These are phyloP conservation scores for Dioctria rufipes DNA, from an alignment of 2,888 invertebrate genomes.

Conservation along the genomic window DNA sequence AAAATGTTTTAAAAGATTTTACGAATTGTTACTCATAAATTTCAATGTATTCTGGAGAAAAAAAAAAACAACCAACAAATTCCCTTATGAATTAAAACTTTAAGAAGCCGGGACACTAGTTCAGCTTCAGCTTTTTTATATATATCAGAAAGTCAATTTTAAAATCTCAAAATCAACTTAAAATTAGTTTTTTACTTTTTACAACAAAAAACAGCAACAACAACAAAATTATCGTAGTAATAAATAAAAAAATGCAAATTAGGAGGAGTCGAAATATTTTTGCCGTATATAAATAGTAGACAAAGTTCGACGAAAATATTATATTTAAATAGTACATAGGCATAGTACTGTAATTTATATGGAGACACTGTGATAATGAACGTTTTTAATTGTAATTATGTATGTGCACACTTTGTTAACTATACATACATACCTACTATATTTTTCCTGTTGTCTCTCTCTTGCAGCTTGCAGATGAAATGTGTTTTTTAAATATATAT, in stretches of 20 bases:
- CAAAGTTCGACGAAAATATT: too few relatives aligned
- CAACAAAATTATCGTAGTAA: neutral
- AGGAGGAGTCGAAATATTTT: neutral
- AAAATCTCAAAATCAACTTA: neutral
- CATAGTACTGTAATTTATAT: neutral
- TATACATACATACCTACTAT: too few relatives aligned
- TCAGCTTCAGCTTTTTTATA: neutral
- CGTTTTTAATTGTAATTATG: neutral
- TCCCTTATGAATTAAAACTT: too few relatives aligned
- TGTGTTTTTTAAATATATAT: too few relatives aligned
- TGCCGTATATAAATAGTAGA: neutral
- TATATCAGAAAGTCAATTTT: neutral
- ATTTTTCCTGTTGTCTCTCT: neutral
- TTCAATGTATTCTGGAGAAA: constrained; percentile 23
- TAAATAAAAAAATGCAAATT: neutral
- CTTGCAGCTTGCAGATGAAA: too few relatives aligned
- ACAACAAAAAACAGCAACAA: neutral
- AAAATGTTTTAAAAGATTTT: neutral
- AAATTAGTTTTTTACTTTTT: neutral
- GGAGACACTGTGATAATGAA: constrained; percentile 7
- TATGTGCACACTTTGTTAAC: neutral
- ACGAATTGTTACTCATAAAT: constrained; percentile 16
- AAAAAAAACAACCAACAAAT: too few relatives aligned
- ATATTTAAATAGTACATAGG: too few relatives aligned
- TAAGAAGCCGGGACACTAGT: too few relatives aligned